Evolutionary conservation across 2,888 invertebrate species (phyloP), one percentile per base, ranked within the genome.

Genomic region (Oscheius sp.): DNA sequence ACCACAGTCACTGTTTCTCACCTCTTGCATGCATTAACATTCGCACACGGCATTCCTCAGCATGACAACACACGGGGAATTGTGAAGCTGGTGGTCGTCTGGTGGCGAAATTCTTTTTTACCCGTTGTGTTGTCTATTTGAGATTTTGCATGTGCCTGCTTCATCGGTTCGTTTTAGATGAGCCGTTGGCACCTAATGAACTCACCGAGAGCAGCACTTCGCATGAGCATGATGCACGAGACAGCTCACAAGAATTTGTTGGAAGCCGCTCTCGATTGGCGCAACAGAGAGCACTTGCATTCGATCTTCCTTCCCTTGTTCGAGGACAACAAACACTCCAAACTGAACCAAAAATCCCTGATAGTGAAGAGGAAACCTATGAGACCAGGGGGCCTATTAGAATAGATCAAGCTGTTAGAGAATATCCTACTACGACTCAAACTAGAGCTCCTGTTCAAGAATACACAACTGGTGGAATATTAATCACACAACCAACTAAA

Each of bases 151-250:
- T 61, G 61, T 61, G 61, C 61, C 61, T 25, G 61, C 61, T 45
- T 61, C 61, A 61, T 61, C 53, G 57, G 66, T 45, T 45, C 45
- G 48, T 55, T 66, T 66, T 66, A 66, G 66, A 57, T 57, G n/a
- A n/a, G n/a, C 57, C 66, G 66, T 37, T 57, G 53, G 31, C 53
- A 53, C 39, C 48, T 53, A 66, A 66, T 57, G 53, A 53, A 57
- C 52, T 53, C 65, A 65, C 57, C 37, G n/a, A n/a, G n/a, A 61
- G 31, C 61, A 61, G 61, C 61, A 61, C 42, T 33, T 53, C 66
- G 66, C 66, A 66, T 66, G 66, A 48, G 66, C 66, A 66, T 55
- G 46, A 57, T 57, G 39, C 57, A 66, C 66, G 23, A 57, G 61
- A 29, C 45, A 64, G 45, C 64, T 48, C 64, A 64, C 64, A 33